Evolutionary conservation across 1,140 invertebrate genomes (phyloP), one percentile per base, ranked within the genome.

Genomic region (Drosophila kohkoa): DNA sequence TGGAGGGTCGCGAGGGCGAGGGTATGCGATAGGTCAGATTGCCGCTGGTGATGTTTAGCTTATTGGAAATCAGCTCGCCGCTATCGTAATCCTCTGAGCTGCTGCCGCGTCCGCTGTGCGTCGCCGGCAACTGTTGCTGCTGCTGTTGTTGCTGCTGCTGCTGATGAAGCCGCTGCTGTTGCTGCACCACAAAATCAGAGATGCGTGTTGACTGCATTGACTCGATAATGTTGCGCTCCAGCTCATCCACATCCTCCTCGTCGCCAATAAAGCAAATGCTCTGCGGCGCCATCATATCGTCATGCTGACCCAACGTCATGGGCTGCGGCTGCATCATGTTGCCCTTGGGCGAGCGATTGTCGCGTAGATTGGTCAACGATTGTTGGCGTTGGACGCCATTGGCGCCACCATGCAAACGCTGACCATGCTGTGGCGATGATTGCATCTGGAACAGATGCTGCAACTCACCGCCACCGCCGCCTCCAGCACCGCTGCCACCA

Each of bases 191-290:
- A 70, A 91, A 91, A 49, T 92, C 90, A 5, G 90, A 86, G 51
- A 92, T 82, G 35, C 90, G 85, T 28, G 91, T 92, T 6, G 83
- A 77, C 54, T 92, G 91, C 89, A 92, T 90, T 1, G 87, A 82
- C 52, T 92, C 91, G 35, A 92, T 92, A 20, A 92, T 91, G 60
- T 92, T 92, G 20, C 91, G 91, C 57, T 92, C 91, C 30, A 92
- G 75, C 70, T 92, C 90, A 0, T 92, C 91, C 35, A 92, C 86
- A 57, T 93, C 93, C 68, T 93, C 92, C 32, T 90, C 93, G 90
- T 95, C 95, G 92, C 97, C 97, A 79, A 98, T 98, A 89, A 98
- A 98, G 32, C 97, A 98, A 77, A 98, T 97, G 93, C 96, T 97
- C 92, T 98, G 97, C 6, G 97, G 97, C 85, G 97, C 97, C 91